These are phyloP conservation scores for Xiphias gladius DNA, from an alignment of 2,113 vertebrate genomes.

Conservation along the genomic window DNA sequence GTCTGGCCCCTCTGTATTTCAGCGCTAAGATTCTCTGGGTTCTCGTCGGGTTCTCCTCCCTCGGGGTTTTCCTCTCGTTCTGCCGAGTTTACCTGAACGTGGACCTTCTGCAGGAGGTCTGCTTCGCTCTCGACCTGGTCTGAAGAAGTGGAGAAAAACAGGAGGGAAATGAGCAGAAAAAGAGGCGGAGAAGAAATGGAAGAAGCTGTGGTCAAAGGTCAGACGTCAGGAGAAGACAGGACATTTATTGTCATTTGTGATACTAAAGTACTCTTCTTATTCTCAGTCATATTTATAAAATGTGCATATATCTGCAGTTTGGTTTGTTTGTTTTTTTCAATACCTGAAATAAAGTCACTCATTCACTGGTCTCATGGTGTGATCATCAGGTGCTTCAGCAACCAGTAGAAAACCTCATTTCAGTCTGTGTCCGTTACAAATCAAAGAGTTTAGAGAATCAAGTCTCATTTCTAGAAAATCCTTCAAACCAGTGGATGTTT, in stretches of 20 bases:
- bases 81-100: constrained; percentile 33
- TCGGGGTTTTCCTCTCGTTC: constrained; percentile 54
- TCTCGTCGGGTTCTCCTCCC: constrained; percentile 61
- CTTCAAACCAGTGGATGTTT: too few relatives aligned
- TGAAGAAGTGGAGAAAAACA: constrained; percentile 14
- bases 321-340: background rate
- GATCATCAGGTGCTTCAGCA: background rate
- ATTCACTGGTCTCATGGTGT: background rate
- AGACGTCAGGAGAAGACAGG: background rate
- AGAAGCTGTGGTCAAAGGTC: background rate
- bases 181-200: background rate
- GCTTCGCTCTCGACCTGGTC: constrained; percentile 9
- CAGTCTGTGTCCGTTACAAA: too few relatives aligned
- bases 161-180: background rate
- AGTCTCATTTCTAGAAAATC: too few relatives aligned
- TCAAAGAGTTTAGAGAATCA: too few relatives aligned
- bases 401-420: too few relatives aligned
- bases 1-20: constrained; percentile 69
- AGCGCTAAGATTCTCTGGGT: constrained; percentile 66
- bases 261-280: background rate
- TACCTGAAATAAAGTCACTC: too few relatives aligned
- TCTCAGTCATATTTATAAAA: too few relatives aligned
- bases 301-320: background rate
- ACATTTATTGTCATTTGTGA: background rate
- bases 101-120: constrained; percentile 25